Evolutionary conservation across 2,888 invertebrate genomes (phyloP), one percentile per base, ranked within the genome.

Genomic region (Galerucella calmariensis): DNA sequence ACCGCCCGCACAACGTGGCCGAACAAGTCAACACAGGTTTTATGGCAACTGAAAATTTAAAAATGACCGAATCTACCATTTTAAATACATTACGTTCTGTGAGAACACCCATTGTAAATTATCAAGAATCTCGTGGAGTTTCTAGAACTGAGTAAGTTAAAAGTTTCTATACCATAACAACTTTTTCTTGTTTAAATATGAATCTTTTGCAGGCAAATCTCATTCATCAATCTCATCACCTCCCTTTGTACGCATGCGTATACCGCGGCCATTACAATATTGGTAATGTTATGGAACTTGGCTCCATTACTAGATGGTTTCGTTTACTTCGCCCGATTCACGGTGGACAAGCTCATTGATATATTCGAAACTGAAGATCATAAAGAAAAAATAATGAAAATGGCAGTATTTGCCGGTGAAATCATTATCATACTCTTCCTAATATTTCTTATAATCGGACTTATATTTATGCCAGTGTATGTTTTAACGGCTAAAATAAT

Each of bases 291-390:
- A 48, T 84, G 83, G 83, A 84, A 83, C 74, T 72, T 84, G 65
- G 79, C 83, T 61, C 85, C 85, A 9, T 73, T 84, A 56, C 72
- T 83, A 9, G 84, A 84, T 46, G 82, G 83, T n/a, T 80, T 87
- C 73, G 79, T 86, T 6, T 84, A 82, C 69, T 81, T 86, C 20
- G 72, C 83, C 9, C 78, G 87, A 66, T 87, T 87, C 74, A 66
- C 85, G 2, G 71, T 87, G 72, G 87, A 87, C 75, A 86, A 85
- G 78, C 67, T 83, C 24, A 84, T 87, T 20, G 86, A 87, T 62
- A 86, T 87, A 74, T 79, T 85, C 24, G 81, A 85, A 77, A 83
- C 85, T 0, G 67, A 78, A 11, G 81, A 82, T 70, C 79, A 73
- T 10, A 81, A 79, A 44, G 85, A 86, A 58, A 82, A 83, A 72